Base-by-base conservation (phyloP, 2,113 vertebrate species). In the Mystacornis crossleyi region DNA sequence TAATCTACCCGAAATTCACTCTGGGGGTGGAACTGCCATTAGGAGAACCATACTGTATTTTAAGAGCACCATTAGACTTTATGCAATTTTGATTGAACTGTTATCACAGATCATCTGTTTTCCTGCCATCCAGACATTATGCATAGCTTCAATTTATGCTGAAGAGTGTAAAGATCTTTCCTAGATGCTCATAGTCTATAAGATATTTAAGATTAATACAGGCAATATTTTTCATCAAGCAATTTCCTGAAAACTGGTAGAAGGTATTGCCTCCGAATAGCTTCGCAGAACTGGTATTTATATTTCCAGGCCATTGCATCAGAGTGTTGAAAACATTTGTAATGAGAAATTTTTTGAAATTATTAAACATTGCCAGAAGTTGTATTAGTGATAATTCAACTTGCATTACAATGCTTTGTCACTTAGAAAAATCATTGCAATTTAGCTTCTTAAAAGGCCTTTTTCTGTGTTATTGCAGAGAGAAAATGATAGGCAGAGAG, bases 1-100 rank as follows among this genome's bases (percentile, higher is more conserved):
- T 43, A 84, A 74, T 74, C 23, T 74, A 58, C n/a, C 19, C 20
- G 51, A 93, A 89, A 87, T 75, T 74, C 33, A 6, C 51, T 78
- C 19, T 11, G 25, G 34, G 28, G 6, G 21, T 89, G n/a, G 53
- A 89, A 79, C 28, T 60, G 57, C 7, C 48, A 21, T 61, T 81
- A 57, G 31, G n/a, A 89, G 19, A 50, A 45, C 29, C 43, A 43
- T 48, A n/a, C 11, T 43, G 34, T 62, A 78, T 73, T 92, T 83
- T 80, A 87, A 60, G 47, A 89, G 17, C 28, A 31, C 15, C 28
- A 40, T 95, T 89, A 93, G 65, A 74, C 13, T 75, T 91, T 23
- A 87, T 85, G 74, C 17, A 40, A 65, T 81, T 93, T 94, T 94
- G 84, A 94, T 65, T 64, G 48, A 93, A 86, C 24, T 81, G 48